phyloP scores from a whole-genome alignment of 2,888 invertebrate species.

The Xestoiulus laeticollis region DNA sequence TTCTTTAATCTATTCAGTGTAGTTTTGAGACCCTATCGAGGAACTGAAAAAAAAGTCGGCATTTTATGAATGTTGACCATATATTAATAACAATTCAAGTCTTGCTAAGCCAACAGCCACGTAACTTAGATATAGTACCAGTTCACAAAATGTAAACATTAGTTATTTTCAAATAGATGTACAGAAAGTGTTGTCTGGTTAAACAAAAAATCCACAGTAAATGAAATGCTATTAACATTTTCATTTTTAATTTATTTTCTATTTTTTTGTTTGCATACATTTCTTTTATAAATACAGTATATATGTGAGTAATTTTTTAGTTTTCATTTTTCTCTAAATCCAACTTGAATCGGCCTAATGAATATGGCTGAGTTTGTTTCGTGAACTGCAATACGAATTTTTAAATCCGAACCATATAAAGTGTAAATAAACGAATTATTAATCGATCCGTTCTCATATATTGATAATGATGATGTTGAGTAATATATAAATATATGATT shows the following conservation, averaged over 20 bases:
- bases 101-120: slow-evolving; percentile 43
- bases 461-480: neutral
- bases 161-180: slow-evolving; percentile 46
- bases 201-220: slow-evolving; percentile 41
- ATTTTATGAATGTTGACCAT: slow-evolving; percentile 35
- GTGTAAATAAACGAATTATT: slow-evolving; percentile 13
- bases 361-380: neutral
- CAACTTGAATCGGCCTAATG: neutral
- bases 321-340: neutral
- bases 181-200: slow-evolving; percentile 44
- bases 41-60: neutral
- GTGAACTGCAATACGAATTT: slow-evolving; percentile 49
- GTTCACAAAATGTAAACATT: slow-evolving; percentile 42
- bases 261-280: neutral
- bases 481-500: slow-evolving; percentile 34
- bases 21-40: slow-evolving; percentile 27
- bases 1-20: slow-evolving; percentile 44
- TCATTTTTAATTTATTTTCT: neutral
- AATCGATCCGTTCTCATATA: neutral
- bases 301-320: slow-evolving; percentile 3
- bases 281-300: neutral
- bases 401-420: neutral
- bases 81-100: slow-evolving; percentile 39
- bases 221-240: slow-evolving; percentile 32
- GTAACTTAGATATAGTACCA: slow-evolving; percentile 45